Evolutionary conservation across 2,113 vertebrate genomes (phyloP).

Genomic region (Rhabdomys dilectus): DNA sequence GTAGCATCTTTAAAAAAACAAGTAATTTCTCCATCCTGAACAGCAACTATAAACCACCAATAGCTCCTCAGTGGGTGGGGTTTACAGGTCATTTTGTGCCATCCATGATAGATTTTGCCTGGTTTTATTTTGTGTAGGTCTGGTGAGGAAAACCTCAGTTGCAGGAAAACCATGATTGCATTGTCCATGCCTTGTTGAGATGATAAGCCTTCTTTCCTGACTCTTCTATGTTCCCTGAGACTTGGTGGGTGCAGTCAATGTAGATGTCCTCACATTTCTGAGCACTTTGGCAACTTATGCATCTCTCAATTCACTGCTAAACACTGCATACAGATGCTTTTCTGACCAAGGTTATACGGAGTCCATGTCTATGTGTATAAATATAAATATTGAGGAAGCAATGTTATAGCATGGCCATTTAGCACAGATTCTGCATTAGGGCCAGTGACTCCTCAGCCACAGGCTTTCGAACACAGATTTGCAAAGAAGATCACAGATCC

Average conservation of each 20-base stretch:
- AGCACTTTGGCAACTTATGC: background rate
- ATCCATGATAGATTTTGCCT: background rate
- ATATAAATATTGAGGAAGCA: background rate
- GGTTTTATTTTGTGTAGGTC: background rate
- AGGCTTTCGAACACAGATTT: background rate
- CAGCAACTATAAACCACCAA: background rate
- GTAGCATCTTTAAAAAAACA: background rate
- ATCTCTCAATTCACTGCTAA: background rate
- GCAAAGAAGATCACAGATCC: background rate
- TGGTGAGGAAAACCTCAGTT: background rate
- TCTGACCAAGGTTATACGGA: background rate
- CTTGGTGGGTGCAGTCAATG: rapidly evolving
- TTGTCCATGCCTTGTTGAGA: background rate
- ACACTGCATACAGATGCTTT: background rate
- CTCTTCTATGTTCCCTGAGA: background rate
- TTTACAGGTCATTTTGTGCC: background rate
- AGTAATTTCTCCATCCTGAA: background rate
- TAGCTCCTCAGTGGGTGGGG: background rate
- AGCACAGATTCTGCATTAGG: background rate
- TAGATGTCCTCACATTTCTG: background rate
- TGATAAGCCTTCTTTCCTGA: background rate
- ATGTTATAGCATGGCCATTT: background rate
- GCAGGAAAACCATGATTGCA: background rate
- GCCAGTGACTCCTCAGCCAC: background rate
- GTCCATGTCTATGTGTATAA: background rate